A percentile compares a stretch with the other conserved stretches of the same genome.
Evolutionary conservation across 1,140 invertebrate genomes (phyloP).

Genomic region (Megalopta genalis): DNA sequence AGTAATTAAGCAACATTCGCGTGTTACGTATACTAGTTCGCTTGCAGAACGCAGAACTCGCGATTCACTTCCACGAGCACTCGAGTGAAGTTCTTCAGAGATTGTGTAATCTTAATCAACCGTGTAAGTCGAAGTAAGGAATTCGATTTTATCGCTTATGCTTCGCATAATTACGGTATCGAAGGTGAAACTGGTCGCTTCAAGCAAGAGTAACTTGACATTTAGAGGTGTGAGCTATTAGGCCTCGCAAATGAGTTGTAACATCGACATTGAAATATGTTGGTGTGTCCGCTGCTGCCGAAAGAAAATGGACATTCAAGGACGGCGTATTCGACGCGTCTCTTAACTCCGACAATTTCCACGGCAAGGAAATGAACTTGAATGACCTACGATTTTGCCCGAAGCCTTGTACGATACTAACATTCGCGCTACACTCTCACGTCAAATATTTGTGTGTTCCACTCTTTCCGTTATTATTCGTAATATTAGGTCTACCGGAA

Average conservation of each 20-base stretch:
- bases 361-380: background rate
- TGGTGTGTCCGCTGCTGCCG: background rate
- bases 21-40: background rate
- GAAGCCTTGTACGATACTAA: too few species aligned
- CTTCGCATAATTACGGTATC: background rate
- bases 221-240: background rate
- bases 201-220: background rate
- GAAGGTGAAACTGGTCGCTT: background rate
- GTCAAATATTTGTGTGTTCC: too few species aligned
- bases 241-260: background rate
- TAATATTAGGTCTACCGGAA: too few species aligned
- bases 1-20: background rate
- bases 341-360: too few species aligned
- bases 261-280: background rate
- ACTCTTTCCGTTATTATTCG: too few species aligned
- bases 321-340: background rate
- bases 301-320: conserved; percentile 1
- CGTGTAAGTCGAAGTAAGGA: background rate
- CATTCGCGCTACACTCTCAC: too few species aligned
- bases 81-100: background rate
- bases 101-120: background rate
- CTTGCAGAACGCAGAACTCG: background rate
- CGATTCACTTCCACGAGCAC: background rate
- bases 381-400: background rate
- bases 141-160: background rate